phyloP scores from a whole-genome alignment of 2,888 invertebrate genomes.

The Trimorus sp. region DNA sequence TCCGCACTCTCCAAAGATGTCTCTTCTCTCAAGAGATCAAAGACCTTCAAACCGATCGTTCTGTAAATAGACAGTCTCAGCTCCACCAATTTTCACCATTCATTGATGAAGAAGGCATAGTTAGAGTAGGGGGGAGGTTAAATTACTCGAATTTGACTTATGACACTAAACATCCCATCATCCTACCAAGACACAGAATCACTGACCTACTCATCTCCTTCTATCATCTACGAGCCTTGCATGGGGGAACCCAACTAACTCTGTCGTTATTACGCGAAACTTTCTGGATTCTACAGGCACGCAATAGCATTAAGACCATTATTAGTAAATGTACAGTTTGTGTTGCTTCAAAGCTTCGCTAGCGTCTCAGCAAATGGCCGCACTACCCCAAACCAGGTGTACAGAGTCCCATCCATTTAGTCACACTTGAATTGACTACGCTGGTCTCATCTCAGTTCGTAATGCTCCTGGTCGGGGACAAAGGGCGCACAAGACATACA shows the following conservation, averaged over 20 bases:
- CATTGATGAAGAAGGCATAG: too few relatives aligned
- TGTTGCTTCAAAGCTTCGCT: background rate
- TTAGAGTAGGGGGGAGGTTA: too few relatives aligned
- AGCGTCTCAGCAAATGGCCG: background rate
- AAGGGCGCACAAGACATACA: background rate
- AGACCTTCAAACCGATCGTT: too few relatives aligned
- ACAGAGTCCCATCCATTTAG: background rate
- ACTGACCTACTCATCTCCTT: background rate
- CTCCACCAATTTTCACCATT: too few relatives aligned
- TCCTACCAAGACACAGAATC: background rate
- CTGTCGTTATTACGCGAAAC: background rate
- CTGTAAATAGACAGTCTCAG: too few relatives aligned
- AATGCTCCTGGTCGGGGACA: background rate
- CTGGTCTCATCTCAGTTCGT: background rate
- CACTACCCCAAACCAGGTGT: background rate
- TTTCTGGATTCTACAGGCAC: background rate
- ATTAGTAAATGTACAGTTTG: conserved; percentile 19
- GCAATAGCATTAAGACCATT: background rate
- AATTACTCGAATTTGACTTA: too few relatives aligned
- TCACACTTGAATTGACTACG: conserved; percentile 9
- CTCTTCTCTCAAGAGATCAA: too few relatives aligned
- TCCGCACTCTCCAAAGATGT: too few relatives aligned
- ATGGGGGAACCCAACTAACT: conserved; percentile 6
- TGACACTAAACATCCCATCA: background rate
- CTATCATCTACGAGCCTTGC: background rate